A percentile compares a stretch with the other conserved stretches of the same genome.
phyloP scores from a whole-genome alignment of 2,888 invertebrate species.

The Gymnosoma rotundatum region DNA sequence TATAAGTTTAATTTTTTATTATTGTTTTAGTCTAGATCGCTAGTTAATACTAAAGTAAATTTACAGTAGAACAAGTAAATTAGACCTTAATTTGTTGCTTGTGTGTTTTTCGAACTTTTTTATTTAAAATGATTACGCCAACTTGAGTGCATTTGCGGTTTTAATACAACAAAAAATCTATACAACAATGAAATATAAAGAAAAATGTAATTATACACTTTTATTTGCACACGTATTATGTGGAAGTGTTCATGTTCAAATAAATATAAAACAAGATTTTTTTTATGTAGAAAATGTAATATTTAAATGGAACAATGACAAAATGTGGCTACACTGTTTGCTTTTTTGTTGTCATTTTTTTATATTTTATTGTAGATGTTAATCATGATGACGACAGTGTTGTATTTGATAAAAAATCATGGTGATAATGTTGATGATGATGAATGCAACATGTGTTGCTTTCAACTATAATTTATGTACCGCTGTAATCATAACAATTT shows the following conservation, averaged over 20 bases:
- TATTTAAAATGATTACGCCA: constrained; percentile 51
- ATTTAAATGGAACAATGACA: constrained; percentile 57
- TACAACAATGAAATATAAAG: constrained; percentile 3
- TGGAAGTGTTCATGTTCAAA: constrained; percentile 27
- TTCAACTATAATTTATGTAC: constrained; percentile 41
- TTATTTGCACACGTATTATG: constrained; percentile 16
- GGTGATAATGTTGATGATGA: constrained; percentile 40
- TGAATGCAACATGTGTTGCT: constrained; percentile 64
- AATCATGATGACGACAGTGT: constrained; percentile 41
- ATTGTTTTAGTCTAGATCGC: constrained; percentile 47
- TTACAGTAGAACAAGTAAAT: constrained; percentile 62
- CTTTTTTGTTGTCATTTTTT: too few relatives aligned
- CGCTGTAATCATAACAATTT: constrained; percentile 43
- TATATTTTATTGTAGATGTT: constrained; percentile 12
- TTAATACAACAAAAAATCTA: constrained; percentile 34
- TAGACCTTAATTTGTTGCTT: constrained; percentile 59
- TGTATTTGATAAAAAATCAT: constrained; percentile 27
- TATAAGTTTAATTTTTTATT: constrained; percentile 27
- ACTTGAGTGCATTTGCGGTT: constrained; percentile 59
- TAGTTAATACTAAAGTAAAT: constrained; percentile 42
- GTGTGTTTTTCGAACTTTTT: constrained; percentile 5
- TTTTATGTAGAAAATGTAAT: constrained; percentile 17
- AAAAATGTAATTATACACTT: constrained; percentile 18
- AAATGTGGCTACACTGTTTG: constrained; percentile 48
- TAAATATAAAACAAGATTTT: not conserved